phyloP scores from a whole-genome alignment of 2,113 vertebrate genomes.

The Aptenodytes forsteri region DNA sequence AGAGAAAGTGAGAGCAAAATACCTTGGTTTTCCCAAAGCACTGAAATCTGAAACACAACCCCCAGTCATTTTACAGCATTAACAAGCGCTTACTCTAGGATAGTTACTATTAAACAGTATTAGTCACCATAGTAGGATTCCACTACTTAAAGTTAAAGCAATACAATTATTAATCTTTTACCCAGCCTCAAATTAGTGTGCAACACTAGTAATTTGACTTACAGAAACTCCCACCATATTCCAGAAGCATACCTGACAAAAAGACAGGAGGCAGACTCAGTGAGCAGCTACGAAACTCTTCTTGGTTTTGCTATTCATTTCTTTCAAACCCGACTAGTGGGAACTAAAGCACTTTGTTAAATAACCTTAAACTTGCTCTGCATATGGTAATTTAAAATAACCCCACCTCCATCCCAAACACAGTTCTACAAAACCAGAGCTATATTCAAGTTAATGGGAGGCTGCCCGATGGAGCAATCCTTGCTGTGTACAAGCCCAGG shows the following conservation, averaged over 20 bases:
- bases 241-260: not conserved
- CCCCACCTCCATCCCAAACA: not conserved
- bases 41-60: not conserved
- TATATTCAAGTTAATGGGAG: fast-evolving
- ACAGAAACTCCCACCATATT: not conserved
- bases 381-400: not conserved
- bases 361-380: not conserved
- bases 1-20: not conserved
- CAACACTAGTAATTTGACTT: not conserved
- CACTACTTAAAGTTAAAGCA: not conserved
- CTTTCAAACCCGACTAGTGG: not conserved
- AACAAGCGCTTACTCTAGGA: not conserved
- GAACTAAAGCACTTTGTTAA: not conserved
- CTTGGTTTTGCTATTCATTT: not conserved
- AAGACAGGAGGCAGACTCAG: not conserved
- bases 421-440: not conserved
- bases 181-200: not conserved
- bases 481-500: fast-evolving
- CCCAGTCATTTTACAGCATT: not conserved
- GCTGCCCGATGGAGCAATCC: fast-evolving
- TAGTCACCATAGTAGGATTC: conserved; percentile 9
- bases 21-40: not conserved
- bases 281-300: not conserved
- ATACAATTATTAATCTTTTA: not conserved
- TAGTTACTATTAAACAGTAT: not conserved